A percentile compares a stretch with the other conserved stretches of the same genome.
phyloP scores from a whole-genome alignment of 1,140 invertebrate species.

The Tetragnatha versicolor region DNA sequence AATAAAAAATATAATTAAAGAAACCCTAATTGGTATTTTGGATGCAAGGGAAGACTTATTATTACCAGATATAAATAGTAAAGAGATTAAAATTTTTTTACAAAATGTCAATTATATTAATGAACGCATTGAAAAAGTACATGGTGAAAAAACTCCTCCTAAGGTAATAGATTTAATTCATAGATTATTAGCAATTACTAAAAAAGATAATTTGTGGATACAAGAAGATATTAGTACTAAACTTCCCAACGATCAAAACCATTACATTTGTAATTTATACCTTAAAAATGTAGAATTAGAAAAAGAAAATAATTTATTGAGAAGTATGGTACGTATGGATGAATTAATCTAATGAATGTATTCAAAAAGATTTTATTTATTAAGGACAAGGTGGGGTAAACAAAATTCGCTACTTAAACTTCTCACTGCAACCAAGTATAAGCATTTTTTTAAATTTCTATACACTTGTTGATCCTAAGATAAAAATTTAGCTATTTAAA shows the following conservation, averaged over 20 bases:
- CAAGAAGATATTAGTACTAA: background rate
- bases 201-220: background rate
- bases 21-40: background rate
- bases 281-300: slow-evolving; percentile 10
- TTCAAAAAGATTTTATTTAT: background rate
- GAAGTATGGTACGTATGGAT: background rate
- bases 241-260: background rate
- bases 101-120: slow-evolving; percentile 22
- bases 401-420: too few relatives aligned
- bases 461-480: background rate
- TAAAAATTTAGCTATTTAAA: background rate
- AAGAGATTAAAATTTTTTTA: slow-evolving; percentile 3
- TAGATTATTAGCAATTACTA: background rate
- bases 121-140: slow-evolving; percentile 1
- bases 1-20: background rate
- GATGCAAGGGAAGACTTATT: background rate
- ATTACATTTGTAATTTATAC: background rate
- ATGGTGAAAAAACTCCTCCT: background rate
- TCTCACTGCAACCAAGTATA: too few relatives aligned
- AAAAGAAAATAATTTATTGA: slow-evolving; percentile 2
- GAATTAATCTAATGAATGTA: background rate
- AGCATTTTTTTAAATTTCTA: too few relatives aligned
- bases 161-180: slow-evolving; percentile 16
- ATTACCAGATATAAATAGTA: background rate
- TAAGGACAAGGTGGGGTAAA: background rate